These are phyloP conservation scores for Amyelois transitella DNA, from an alignment of 1,140 invertebrate species.

Conservation along the genomic window DNA sequence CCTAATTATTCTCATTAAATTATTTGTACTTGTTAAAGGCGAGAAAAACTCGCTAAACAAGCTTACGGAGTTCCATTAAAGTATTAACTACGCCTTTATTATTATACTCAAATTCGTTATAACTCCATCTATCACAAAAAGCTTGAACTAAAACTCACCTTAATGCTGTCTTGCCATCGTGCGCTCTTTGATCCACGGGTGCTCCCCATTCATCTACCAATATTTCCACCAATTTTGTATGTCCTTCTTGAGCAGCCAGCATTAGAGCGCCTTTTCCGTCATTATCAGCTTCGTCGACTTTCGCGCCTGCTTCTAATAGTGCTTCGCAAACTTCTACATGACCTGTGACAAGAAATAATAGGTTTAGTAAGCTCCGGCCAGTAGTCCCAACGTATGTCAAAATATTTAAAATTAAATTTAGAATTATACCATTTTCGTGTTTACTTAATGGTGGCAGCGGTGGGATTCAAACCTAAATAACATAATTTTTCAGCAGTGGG, in stretches of 20 bases:
- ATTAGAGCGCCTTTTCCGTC: slow-evolving; percentile 94
- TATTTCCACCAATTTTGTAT: slow-evolving; percentile 80
- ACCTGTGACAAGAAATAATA: slow-evolving; percentile 40
- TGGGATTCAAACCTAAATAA: no score
- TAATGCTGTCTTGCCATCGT: slow-evolving; percentile 96
- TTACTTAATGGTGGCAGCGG: no score
- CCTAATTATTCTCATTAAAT: no score
- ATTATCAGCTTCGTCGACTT: slow-evolving; percentile 93
- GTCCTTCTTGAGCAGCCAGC: slow-evolving; percentile 92
- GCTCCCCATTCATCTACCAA: slow-evolving; percentile 85
- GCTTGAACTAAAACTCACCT: slow-evolving; percentile 56
- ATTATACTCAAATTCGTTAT: background rate
- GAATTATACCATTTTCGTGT: no score
- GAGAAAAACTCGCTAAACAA: no score
- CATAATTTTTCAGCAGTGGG: no score
- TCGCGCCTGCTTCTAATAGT: slow-evolving; percentile 92
- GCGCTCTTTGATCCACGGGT: slow-evolving; percentile 90
- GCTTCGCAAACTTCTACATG: slow-evolving; percentile 91
- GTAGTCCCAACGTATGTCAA: no score
- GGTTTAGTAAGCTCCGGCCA: no score
- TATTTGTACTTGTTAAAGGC: no score
- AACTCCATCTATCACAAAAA: background rate
- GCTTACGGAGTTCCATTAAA: no score
- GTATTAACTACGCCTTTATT: no score
- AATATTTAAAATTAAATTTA: no score